Conservation (phyloP, 2,888 invertebrate genomes). For the Scaptomyza tumidula region DNA sequence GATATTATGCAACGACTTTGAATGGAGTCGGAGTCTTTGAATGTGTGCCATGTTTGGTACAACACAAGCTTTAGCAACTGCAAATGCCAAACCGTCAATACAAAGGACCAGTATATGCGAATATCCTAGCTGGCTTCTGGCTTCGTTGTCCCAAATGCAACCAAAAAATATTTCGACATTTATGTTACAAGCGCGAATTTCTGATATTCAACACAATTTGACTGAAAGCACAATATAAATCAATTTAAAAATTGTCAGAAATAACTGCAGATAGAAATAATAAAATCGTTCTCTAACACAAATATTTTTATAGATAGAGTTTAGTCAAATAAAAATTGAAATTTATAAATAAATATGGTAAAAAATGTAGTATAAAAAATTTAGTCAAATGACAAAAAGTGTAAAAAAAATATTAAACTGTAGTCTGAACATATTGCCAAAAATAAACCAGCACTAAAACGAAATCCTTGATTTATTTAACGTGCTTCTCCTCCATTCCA, state of each 20-base stretch:
- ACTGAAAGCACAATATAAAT: background rate
- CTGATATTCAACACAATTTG: conserved; percentile 3
- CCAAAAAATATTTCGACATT: conserved; percentile 17
- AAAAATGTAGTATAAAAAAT: too few relatives aligned
- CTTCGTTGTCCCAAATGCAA: background rate
- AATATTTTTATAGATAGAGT: background rate
- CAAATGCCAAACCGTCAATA: conserved; percentile 13
- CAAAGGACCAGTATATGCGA: conserved; percentile 22
- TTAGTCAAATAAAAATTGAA: background rate
- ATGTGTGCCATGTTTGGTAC: too few relatives aligned
- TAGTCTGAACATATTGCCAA: too few relatives aligned
- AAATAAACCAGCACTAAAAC: too few relatives aligned
- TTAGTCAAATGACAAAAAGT: background rate
- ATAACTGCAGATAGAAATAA: background rate
- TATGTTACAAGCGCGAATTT: conserved; percentile 4
- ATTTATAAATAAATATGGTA: background rate
- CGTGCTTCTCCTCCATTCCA: background rate
- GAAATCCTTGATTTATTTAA: background rate
- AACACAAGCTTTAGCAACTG: conserved; percentile 32
- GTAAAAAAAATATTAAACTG: too few relatives aligned
- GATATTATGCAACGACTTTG: conserved; percentile 39
- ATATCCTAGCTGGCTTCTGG: conserved; percentile 2
- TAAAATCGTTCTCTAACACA: background rate
- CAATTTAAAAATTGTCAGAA: background rate
- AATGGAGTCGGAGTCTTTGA: conserved; percentile 21